phyloP scores from a whole-genome alignment of 1,140 invertebrate species.

The Drosophila pseudoananassae region DNA sequence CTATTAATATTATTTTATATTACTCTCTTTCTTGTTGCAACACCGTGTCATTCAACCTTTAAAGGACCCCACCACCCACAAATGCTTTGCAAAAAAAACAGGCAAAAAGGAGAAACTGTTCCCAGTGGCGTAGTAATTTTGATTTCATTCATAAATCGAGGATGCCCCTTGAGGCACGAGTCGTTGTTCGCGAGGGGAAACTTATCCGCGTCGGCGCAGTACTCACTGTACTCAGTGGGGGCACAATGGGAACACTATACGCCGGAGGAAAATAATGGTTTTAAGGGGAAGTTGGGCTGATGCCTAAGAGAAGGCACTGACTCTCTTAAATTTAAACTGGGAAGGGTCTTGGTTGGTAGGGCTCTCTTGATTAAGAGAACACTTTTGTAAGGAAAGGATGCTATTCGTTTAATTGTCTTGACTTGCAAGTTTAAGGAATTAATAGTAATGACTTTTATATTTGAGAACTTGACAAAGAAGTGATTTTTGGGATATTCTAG shows the following conservation, averaged over 20 bases:
- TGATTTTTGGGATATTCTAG: no score
- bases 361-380: no score
- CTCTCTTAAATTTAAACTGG: conserved; percentile 47
- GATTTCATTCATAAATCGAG: conserved; percentile 66
- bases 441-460: no score
- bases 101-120: conserved; percentile 23
- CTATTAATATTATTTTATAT: conserved; percentile 8
- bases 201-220: conserved; percentile 61
- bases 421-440: no score
- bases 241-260: neutral
- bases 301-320: conserved; percentile 1
- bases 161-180: conserved; percentile 11
- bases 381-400: no score
- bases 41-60: conserved; percentile 31
- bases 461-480: no score
- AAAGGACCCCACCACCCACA: neutral
- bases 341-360: neutral
- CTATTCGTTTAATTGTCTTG: no score
- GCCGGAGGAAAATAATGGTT: conserved; percentile 13
- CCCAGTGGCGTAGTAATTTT: conserved; percentile 42
- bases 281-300: neutral
- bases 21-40: neutral
- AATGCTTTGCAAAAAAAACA: neutral
- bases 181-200: conserved; percentile 16
- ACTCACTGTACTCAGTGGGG: conserved; percentile 19